Conservation (phyloP, 2,797 vertebrate genomes). For the Neoniphon sammara region DNA sequence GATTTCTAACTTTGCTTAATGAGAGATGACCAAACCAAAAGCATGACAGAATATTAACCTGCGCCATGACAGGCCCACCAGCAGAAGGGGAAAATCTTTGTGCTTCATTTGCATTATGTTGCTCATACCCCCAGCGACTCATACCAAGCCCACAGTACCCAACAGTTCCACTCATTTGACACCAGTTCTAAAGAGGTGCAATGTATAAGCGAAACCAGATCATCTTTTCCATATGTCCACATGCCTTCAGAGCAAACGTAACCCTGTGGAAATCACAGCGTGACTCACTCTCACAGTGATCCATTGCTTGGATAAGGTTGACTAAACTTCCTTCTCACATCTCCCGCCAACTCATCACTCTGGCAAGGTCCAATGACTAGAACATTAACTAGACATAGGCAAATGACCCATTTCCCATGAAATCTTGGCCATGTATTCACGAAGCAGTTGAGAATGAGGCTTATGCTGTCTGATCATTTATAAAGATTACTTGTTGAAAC, state of each 20-base stretch:
- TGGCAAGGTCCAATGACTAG: conserved; percentile 37
- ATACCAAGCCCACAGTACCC: not conserved
- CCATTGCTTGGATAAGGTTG: conserved; percentile 53
- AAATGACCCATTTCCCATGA: conserved; percentile 3
- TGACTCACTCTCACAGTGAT: conserved; percentile 47
- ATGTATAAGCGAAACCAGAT: conserved; percentile 40
- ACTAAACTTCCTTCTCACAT: conserved; percentile 55
- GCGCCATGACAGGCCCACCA: too few species aligned
- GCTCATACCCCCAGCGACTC: too few species aligned
- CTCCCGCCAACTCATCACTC: conserved; percentile 18
- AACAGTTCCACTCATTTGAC: conserved; percentile 1
- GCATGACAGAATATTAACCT: too few species aligned
- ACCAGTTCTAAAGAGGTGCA: conserved; percentile 21
- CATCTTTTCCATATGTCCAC: conserved; percentile 60
- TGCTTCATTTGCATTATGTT: too few species aligned
- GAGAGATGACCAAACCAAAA: too few species aligned
- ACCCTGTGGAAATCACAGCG: conserved; percentile 33
- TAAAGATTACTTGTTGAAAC: not conserved
- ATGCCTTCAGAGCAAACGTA: conserved; percentile 36
- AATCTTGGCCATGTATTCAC: conserved; percentile 49
- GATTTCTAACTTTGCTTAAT: too few species aligned
- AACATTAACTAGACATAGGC: conserved; percentile 30
- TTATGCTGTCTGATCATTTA: conserved; percentile 13
- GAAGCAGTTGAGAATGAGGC: conserved; percentile 6
- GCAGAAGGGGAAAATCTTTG: too few species aligned